phyloP scores from a whole-genome alignment of 1,140 invertebrate species.

The Marisa cornuarietis region DNA sequence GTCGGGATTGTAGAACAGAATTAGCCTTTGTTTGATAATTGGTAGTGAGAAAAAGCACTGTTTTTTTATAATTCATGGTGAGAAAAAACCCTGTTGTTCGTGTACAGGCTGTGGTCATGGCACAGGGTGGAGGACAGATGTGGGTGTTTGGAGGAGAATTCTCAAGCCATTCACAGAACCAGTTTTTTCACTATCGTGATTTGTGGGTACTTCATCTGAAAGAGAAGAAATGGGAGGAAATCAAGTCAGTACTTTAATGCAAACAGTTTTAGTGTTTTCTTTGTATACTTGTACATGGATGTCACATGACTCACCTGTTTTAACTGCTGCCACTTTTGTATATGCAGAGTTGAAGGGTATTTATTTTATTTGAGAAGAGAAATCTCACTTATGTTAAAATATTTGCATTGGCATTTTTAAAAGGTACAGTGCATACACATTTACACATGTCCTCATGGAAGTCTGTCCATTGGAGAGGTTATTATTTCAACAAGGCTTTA shows the following conservation, averaged over 20 bases:
- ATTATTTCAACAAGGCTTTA: too few species aligned
- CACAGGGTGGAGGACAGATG: slow-evolving; percentile 79
- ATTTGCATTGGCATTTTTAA: too few species aligned
- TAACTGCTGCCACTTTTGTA: too few species aligned
- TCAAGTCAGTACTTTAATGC: slow-evolving; percentile 68
- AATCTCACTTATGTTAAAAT: too few species aligned
- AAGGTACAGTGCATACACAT: too few species aligned
- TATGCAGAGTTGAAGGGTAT: too few species aligned
- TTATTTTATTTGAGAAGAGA: too few species aligned
- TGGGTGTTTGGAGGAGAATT: slow-evolving; percentile 93
- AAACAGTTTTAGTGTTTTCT: too few species aligned
- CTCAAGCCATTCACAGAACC: slow-evolving; percentile 86
- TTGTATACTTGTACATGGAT: too few species aligned
- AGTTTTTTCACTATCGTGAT: slow-evolving; percentile 94
- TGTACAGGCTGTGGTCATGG: slow-evolving; percentile 71
- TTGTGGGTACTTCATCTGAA: slow-evolving; percentile 85
- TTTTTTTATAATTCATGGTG: neutral
- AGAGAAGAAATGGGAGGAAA: slow-evolving; percentile 89
- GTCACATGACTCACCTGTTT: too few species aligned
- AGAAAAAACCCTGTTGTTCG: neutral
- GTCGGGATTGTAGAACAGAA: neutral
- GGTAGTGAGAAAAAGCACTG: neutral
- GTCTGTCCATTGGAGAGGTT: too few species aligned
- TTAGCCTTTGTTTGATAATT: neutral
- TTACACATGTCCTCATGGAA: too few species aligned